phyloP scores from a whole-genome alignment of 2,113 vertebrate genomes.

The Heliornis fulica region DNA sequence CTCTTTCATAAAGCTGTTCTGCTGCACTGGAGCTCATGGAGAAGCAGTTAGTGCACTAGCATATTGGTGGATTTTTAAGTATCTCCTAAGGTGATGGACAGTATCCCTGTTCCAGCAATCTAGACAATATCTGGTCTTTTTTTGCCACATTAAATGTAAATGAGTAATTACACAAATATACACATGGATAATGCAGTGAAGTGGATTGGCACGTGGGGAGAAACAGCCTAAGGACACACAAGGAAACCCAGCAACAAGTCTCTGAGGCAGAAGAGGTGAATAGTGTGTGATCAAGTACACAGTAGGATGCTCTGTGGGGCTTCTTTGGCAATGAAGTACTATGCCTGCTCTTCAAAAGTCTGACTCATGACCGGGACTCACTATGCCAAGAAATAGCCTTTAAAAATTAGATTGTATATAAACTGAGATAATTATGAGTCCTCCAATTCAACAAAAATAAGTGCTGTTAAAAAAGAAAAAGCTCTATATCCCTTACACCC shows the following conservation, averaged over 20 bases:
- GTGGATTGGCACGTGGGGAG: neutral
- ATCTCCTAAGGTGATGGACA: neutral
- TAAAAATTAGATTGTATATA: neutral
- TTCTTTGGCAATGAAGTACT: neutral
- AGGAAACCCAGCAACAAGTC: neutral
- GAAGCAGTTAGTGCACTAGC: neutral
- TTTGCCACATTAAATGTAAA: neutral
- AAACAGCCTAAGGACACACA: neutral
- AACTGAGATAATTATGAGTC: neutral
- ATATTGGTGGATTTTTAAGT: rapidly evolving
- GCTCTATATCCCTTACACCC: neutral
- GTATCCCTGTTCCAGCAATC: neutral
- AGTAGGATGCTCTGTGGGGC: rapidly evolving
- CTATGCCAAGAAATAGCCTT: neutral
- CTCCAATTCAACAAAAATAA: neutral
- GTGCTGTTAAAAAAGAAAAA: neutral
- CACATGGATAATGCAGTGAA: neutral
- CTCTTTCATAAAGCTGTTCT: neutral
- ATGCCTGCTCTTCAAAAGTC: neutral
- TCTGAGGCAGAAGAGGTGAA: neutral
- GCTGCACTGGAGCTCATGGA: neutral
- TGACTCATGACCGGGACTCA: neutral
- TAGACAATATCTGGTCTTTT: neutral
- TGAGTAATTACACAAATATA: neutral
- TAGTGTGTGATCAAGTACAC: neutral